These are phyloP conservation scores for Dromococcyx pavoninus DNA, from an alignment of 2,797 vertebrate genomes.

Conservation along the genomic window DNA sequence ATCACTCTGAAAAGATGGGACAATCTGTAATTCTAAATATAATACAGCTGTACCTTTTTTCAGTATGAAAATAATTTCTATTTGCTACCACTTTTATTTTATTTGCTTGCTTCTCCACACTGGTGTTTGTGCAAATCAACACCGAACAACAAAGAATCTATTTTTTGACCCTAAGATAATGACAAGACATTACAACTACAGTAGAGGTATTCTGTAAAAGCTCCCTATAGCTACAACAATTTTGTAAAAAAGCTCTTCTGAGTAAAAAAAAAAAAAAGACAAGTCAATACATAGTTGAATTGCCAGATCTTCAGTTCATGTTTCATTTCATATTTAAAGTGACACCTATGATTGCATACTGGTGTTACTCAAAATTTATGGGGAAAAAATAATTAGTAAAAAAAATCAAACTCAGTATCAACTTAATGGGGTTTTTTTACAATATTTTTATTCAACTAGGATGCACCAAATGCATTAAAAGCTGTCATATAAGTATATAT, in stretches of 20 bases:
- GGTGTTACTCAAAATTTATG: neutral
- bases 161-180: neutral
- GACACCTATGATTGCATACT: fast-evolving
- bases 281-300: neutral
- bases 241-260: neutral
- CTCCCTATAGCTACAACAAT: neutral
- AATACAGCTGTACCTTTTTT: neutral
- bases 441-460: neutral
- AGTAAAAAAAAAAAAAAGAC: neutral
- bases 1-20: neutral
- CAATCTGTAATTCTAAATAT: neutral
- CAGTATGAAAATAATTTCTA: neutral
- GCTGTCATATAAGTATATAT: neutral
- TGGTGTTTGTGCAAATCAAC: neutral
- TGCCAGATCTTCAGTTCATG: neutral
- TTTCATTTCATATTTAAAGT: neutral
- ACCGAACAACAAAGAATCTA: neutral
- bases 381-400: neutral
- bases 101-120: neutral
- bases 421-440: neutral
- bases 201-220: neutral
- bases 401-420: neutral
- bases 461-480: neutral
- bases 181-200: neutral
- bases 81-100: neutral